A percentile compares a stretch with the other conserved stretches of the same genome.
These are phyloP conservation scores for Isaurus tuberculatus DNA, from an alignment of 92 coral and sea anemone species.

Conservation along the genomic window DNA sequence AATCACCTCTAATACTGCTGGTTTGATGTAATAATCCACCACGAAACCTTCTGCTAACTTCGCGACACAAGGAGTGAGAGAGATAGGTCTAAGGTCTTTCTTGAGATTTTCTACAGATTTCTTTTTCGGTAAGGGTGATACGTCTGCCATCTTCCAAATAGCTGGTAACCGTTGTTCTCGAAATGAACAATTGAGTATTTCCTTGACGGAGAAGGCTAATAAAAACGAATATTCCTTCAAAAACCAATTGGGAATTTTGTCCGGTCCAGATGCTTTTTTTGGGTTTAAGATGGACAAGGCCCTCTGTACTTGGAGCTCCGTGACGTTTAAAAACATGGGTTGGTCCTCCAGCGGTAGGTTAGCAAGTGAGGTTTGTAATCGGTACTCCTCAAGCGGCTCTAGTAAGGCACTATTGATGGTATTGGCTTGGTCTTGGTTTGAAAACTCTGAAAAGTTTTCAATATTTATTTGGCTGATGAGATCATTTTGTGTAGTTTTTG, in stretches of 20 bases:
- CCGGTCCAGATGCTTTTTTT: neutral
- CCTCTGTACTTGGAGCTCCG: neutral
- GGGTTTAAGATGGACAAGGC: neutral
- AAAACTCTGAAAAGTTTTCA: neutral
- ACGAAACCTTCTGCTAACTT: slow-evolving; percentile 12
- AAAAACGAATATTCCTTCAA: neutral
- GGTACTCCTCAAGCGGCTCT: slow-evolving; percentile 7
- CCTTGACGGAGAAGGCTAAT: no score
- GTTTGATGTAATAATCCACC: neutral
- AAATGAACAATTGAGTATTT: neutral
- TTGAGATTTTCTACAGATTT: no score
- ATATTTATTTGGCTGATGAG: neutral
- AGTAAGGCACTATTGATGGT: slow-evolving; percentile 8
- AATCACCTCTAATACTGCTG: neutral
- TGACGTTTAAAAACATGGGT: neutral
- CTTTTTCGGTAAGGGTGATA: neutral
- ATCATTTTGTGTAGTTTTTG: neutral
- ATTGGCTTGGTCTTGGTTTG: neutral
- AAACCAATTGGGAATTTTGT: neutral
- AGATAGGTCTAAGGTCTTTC: neutral
- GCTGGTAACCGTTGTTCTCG: neutral
- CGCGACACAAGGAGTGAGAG: neutral
- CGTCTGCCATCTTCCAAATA: neutral
- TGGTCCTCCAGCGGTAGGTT: neutral
- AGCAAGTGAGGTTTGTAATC: neutral